Conservation (phyloP, 1,140 invertebrate species). For the Theocolax elegans region DNA sequence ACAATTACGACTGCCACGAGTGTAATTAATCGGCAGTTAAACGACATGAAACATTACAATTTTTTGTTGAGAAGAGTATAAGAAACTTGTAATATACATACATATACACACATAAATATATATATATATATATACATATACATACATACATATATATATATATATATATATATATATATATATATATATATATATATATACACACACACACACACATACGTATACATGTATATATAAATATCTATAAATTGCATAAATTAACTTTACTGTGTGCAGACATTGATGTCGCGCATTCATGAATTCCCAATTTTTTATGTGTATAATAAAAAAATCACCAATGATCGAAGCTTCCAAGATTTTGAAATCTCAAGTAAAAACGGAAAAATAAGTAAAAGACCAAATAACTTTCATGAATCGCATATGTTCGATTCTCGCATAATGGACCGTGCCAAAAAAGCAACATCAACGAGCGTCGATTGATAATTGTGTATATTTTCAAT, state of each 20-base stretch:
- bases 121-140: no score
- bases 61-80: slow-evolving; percentile 32
- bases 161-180: no score
- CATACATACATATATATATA: no score
- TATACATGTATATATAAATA: slow-evolving; percentile 34
- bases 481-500: slow-evolving; percentile 42
- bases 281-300: slow-evolving; percentile 41
- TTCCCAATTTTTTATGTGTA: slow-evolving; percentile 43
- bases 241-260: slow-evolving; percentile 43
- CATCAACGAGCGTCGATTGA: slow-evolving; percentile 33
- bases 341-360: slow-evolving; percentile 32
- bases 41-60: slow-evolving; percentile 28
- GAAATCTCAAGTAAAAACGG: neutral
- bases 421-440: slow-evolving; percentile 38
- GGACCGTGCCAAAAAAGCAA: slow-evolving; percentile 61
- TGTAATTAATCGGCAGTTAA: slow-evolving; percentile 25
- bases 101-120: no score
- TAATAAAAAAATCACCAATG: slow-evolving; percentile 25
- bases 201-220: no score
- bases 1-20: slow-evolving; percentile 36
- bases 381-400: slow-evolving; percentile 34
- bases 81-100: slow-evolving; percentile 45
- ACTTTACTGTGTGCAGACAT: slow-evolving; percentile 19
- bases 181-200: no score
- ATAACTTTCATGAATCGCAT: slow-evolving; percentile 25